Evolutionary conservation across 2,888 invertebrate genomes (phyloP).

Genomic region (Willowsia nigromaculata): DNA sequence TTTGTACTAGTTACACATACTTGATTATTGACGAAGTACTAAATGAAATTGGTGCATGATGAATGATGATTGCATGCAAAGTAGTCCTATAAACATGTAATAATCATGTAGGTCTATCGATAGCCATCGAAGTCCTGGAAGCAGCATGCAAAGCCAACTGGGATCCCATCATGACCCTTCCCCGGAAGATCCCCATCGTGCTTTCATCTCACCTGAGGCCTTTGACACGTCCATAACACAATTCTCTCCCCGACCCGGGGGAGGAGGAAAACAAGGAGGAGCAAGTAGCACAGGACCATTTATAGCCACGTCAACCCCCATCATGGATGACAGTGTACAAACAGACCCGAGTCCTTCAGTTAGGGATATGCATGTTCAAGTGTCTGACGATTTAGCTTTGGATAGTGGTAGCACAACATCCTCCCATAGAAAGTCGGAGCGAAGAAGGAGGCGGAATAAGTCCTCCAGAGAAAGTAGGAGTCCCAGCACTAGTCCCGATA

Average conservation of each 20-base stretch:
- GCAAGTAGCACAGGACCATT: constrained; percentile 43
- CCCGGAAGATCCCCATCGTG: constrained; percentile 70
- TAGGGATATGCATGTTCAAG: constrained; percentile 74
- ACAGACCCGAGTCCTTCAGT: constrained; percentile 73
- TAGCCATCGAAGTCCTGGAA: constrained; percentile 72
- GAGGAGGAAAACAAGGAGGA: constrained; percentile 11
- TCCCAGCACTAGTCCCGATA: constrained; percentile 57
- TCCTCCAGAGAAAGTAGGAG: constrained; percentile 36
- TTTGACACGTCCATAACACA: constrained; percentile 66
- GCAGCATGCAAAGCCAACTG: constrained; percentile 72
- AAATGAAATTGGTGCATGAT: constrained; percentile 51
- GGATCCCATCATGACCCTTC: constrained; percentile 74
- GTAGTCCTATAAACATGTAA: constrained; percentile 31
- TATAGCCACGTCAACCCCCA: constrained; percentile 73
- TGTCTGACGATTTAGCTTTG: constrained; percentile 62
- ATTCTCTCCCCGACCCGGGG: constrained; percentile 33
- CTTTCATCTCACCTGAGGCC: constrained; percentile 75
- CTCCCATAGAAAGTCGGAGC: constrained; percentile 66
- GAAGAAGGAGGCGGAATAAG: constrained; percentile 63
- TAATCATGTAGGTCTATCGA: constrained; percentile 68
- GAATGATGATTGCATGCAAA: constrained; percentile 48
- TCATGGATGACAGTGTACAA: constrained; percentile 74
- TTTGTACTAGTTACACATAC: neutral
- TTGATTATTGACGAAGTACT: neutral
- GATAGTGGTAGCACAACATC: constrained; percentile 56